These are phyloP conservation scores for Dermatemys mawii DNA, from an alignment of 2,113 vertebrate genomes.

Conservation along the genomic window DNA sequence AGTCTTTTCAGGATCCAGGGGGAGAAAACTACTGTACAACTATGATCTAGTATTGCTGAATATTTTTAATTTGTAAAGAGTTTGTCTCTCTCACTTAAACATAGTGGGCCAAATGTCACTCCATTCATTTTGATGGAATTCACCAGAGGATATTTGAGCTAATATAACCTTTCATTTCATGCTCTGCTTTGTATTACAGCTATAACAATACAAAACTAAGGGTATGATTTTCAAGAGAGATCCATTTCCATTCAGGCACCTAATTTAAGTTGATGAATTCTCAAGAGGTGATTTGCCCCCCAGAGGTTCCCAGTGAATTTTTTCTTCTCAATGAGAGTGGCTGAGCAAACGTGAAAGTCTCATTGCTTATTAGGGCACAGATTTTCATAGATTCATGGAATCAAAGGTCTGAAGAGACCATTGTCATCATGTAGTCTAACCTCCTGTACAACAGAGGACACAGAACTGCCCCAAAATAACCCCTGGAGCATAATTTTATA, in stretches of 20 bases:
- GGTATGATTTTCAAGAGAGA: neutral
- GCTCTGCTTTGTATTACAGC: neutral
- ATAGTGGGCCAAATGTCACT: neutral
- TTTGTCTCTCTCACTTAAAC: neutral
- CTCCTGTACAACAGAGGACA: neutral
- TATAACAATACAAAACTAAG: fast-evolving
- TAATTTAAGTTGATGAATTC: fast-evolving
- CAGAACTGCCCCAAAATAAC: neutral
- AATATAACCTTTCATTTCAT: neutral
- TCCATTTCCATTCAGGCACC: fast-evolving
- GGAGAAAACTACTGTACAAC: neutral
- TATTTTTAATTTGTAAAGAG: neutral
- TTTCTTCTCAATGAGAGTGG: neutral
- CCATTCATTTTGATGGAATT: neutral
- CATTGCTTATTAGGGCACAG: neutral
- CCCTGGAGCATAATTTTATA: neutral
- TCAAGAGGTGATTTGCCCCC: neutral
- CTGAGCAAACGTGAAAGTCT: neutral
- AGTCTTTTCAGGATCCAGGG: neutral
- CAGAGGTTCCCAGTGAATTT: neutral
- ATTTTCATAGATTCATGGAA: neutral
- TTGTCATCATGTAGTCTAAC: neutral
- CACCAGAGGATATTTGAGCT: neutral
- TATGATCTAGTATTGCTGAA: neutral
- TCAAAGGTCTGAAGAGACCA: neutral